Evolutionary conservation across 2,888 invertebrate species (phyloP).

Genomic region (Barypeithes pellucidus): DNA sequence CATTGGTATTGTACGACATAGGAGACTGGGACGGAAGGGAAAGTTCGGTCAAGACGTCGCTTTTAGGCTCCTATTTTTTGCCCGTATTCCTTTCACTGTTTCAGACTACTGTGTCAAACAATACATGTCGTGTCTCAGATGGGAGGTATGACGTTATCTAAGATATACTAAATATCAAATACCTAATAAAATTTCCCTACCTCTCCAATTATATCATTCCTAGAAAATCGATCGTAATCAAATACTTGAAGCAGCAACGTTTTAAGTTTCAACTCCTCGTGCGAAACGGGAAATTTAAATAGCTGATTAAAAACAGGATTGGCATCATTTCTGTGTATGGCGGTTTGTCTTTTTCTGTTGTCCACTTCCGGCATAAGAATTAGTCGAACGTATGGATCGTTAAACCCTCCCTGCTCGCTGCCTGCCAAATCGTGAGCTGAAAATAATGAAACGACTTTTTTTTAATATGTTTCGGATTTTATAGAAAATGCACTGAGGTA

Average conservation of each 20-base stretch:
- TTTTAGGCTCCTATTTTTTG: too few relatives aligned
- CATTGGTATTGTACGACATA: too few relatives aligned
- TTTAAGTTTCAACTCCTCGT: slow-evolving; percentile 88
- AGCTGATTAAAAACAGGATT: slow-evolving; percentile 93
- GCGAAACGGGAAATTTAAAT: slow-evolving; percentile 93
- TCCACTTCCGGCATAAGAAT: slow-evolving; percentile 89
- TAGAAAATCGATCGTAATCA: slow-evolving; percentile 83
- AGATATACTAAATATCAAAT: neutral
- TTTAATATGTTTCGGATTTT: too few relatives aligned
- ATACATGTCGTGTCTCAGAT: too few relatives aligned
- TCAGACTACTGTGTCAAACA: too few relatives aligned
- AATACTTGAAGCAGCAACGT: slow-evolving; percentile 83
- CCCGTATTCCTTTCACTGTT: too few relatives aligned
- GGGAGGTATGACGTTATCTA: too few relatives aligned
- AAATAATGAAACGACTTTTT: slow-evolving; percentile 53
- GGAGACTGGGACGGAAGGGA: too few relatives aligned
- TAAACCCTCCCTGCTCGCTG: slow-evolving; percentile 89
- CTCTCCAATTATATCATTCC: slow-evolving; percentile 91
- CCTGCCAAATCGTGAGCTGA: slow-evolving; percentile 87
- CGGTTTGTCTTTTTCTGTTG: slow-evolving; percentile 87
- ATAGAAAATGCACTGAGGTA: too few relatives aligned
- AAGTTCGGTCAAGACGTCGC: too few relatives aligned
- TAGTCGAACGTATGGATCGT: slow-evolving; percentile 90
- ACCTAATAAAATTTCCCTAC: slow-evolving; percentile 25
- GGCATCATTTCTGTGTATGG: slow-evolving; percentile 86